Evolutionary conservation across 2,113 vertebrate species (phyloP), one percentile per base, ranked within the genome.

Genomic region (Hemicordylus capensis): DNA sequence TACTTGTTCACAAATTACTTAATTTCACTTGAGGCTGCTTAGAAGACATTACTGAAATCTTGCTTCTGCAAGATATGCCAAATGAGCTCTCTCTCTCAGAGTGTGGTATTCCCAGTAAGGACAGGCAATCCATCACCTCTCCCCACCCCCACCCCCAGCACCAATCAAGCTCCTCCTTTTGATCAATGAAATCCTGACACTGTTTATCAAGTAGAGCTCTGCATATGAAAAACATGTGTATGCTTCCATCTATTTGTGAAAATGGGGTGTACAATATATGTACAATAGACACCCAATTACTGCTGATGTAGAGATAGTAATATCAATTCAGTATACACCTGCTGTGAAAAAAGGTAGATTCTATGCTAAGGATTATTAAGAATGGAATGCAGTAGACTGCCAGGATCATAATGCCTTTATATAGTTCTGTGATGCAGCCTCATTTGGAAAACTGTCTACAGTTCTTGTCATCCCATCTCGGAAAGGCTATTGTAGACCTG

Each of bases 11-110:
- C 17, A 17, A 17, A n/a, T n/a, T n/a, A 84, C 69, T 92, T 58
- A 44, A 20, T 87, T 88, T 88, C 70, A 87, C 54, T 88, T 79
- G 51, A 80, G 20, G 81, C 78, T 89, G 81, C 88, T 88, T 37
- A 48, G 90, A 83, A 70, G 67, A 75, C 59, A 74, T 89, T 91
- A 85, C 80, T 20, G 79, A 92, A 87, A 83, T 89, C 39, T 85
- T 88, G 90, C 79, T 83, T 46, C 80, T 42, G 85, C n/a, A 0
- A 0, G 17, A 64, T 86, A 39, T 4, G 7, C 14, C 64, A 90
- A 88, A 86, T 73, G 34, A 88, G 59, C 24, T 91, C 39, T 75
- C 81, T 76, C 81, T 76, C 70, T 3, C 31, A 46, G 63, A 84
- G 22, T 83, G 46, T 58, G 46, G n/a, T 66, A 66, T 64, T 66